Percentiles rank a stretch among this genome's conserved stretches.
These are phyloP conservation scores for Netelia inedita DNA, from an alignment of 2,888 invertebrate genomes.

Conservation along the genomic window DNA sequence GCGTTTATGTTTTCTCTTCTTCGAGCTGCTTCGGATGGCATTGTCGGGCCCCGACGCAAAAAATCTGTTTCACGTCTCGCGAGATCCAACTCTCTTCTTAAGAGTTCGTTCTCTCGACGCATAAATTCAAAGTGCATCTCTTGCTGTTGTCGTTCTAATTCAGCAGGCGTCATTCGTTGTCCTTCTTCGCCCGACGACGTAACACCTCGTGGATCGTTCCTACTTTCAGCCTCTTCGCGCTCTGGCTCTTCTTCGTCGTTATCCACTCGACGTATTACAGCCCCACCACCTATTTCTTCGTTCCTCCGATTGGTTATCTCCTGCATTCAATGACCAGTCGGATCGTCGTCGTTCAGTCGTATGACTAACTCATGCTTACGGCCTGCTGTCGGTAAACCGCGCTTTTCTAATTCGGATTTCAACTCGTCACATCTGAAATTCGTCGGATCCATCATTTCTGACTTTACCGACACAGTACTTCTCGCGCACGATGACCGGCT, in stretches of 20 bases:
- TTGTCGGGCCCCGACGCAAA: slow-evolving; percentile 1
- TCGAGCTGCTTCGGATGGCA: neutral
- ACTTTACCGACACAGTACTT: too few species aligned
- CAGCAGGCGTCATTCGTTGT: too few species aligned
- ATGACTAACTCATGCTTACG: slow-evolving; percentile 31
- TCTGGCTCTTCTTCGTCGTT: too few species aligned
- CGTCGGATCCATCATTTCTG: too few species aligned
- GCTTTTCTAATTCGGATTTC: slow-evolving; percentile 9
- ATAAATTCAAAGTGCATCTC: neutral
- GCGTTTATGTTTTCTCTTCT: slow-evolving; percentile 44
- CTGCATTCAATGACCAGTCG: slow-evolving; percentile 13
- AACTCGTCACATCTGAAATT: too few species aligned
- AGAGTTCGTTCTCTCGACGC: slow-evolving; percentile 16
- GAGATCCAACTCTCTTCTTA: slow-evolving; percentile 45
- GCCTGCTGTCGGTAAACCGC: slow-evolving; percentile 34
- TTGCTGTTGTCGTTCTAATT: too few species aligned
- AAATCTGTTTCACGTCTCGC: slow-evolving; percentile 51
- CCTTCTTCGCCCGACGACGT: too few species aligned
- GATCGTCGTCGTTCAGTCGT: slow-evolving; percentile 32
- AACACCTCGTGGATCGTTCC: too few species aligned
- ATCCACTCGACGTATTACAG: too few species aligned
- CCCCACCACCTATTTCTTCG: neutral
- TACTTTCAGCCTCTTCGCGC: too few species aligned
- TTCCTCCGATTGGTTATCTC: neutral
- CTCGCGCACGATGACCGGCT: too few species aligned